Conservation (phyloP, 2,797 vertebrate species). For the Enoplosus armatus region DNA sequence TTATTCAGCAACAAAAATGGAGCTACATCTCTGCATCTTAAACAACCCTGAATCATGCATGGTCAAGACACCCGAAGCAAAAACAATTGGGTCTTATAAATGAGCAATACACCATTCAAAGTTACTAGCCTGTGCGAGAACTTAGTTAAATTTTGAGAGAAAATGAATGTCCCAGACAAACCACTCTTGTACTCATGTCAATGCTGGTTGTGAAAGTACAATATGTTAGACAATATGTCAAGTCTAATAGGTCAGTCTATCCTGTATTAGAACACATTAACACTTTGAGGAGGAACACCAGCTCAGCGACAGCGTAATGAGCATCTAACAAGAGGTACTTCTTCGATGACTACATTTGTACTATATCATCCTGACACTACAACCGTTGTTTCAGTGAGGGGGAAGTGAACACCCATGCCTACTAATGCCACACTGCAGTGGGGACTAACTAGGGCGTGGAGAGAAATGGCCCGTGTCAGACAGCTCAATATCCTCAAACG, state of each 20-base stretch:
- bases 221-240: background rate
- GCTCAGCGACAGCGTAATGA: background rate
- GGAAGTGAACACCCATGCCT: slow-evolving; percentile 22
- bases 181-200: background rate
- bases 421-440: slow-evolving; percentile 19
- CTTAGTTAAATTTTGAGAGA: background rate
- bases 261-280: background rate
- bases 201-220: background rate
- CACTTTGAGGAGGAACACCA: background rate
- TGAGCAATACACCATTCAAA: background rate
- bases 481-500: slow-evolving; percentile 47
- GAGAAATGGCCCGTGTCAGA: slow-evolving; percentile 54
- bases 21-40: slow-evolving; percentile 1
- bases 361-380: slow-evolving; percentile 12
- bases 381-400: slow-evolving; percentile 3
- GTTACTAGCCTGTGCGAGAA: background rate
- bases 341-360: slow-evolving; percentile 3
- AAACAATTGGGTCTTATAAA: background rate
- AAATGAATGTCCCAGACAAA: background rate
- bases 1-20: slow-evolving; percentile 9
- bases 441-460: slow-evolving; percentile 41
- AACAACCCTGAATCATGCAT: background rate
- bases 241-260: background rate
- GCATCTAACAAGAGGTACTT: background rate
- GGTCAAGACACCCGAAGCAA: background rate